phyloP scores from a whole-genome alignment of 2,888 invertebrate species.

The Ophion costatus region DNA sequence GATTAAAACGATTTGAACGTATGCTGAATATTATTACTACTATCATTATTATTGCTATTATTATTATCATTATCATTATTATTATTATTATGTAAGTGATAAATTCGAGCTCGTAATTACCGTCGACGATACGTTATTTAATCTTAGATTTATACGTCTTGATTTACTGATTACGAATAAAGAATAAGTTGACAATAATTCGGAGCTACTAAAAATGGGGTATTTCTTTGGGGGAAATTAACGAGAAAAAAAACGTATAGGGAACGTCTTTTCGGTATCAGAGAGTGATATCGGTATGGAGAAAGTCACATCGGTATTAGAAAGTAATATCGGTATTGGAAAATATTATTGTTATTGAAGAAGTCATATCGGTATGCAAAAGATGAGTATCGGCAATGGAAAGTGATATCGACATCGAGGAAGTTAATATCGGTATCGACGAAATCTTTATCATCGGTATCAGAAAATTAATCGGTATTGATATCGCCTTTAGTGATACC shows the following conservation, averaged over 20 bases:
- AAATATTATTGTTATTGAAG: background rate
- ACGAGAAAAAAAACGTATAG: no score
- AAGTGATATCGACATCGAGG: background rate
- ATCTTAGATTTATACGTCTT: slow-evolving; percentile 76
- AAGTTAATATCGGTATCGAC: background rate
- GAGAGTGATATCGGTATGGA: no score
- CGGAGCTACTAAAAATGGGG: background rate
- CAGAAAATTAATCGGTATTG: no score
- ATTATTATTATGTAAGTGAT: background rate
- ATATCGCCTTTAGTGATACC: no score
- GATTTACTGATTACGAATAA: slow-evolving; percentile 74
- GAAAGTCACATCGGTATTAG: no score
- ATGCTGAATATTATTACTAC: slow-evolving; percentile 21
- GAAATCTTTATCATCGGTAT: no score
- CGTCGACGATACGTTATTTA: slow-evolving; percentile 72
- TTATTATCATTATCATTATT: slow-evolving; percentile 4
- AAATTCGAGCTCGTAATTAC: slow-evolving; percentile 53
- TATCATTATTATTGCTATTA: slow-evolving; percentile 50
- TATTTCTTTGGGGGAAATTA: background rate
- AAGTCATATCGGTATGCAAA: background rate
- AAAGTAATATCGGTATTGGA: background rate
- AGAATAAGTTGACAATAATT: slow-evolving; percentile 64
- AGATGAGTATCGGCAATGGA: no score
- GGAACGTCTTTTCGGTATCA: no score
- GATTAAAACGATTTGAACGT: slow-evolving; percentile 26